phyloP scores from a whole-genome alignment of 2,797 vertebrate genomes.

The Amniataba percoides region DNA sequence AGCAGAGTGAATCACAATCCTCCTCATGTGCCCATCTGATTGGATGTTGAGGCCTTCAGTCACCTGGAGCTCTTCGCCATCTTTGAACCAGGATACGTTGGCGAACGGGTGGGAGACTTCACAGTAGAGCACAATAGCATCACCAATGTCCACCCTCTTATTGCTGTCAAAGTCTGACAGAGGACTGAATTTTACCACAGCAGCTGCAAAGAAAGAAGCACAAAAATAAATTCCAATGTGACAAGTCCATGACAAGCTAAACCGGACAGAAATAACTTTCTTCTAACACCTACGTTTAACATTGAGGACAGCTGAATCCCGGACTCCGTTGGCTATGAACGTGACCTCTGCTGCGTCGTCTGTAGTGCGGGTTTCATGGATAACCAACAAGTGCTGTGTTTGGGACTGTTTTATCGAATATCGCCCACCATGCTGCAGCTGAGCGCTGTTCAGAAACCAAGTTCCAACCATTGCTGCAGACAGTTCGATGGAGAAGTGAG shows the following conservation, averaged over 20 bases:
- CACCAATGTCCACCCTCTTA: slow-evolving; percentile 76
- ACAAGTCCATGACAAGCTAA: neutral
- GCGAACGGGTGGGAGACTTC: slow-evolving; percentile 82
- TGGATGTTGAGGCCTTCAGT: slow-evolving; percentile 79
- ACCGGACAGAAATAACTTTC: neutral
- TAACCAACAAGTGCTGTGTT: slow-evolving; percentile 84
- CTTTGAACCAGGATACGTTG: slow-evolving; percentile 83
- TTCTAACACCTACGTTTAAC: slow-evolving; percentile 82
- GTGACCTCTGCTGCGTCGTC: slow-evolving; percentile 88
- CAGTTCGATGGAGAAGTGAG: slow-evolving; percentile 88
- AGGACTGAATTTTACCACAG: slow-evolving; percentile 79
- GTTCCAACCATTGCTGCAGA: slow-evolving; percentile 87
- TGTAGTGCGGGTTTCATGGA: slow-evolving; percentile 67
- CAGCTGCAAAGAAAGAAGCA: slow-evolving; percentile 69
- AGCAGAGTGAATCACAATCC: slow-evolving; percentile 83
- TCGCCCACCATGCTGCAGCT: slow-evolving; percentile 76
- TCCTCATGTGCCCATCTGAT: slow-evolving; percentile 84
- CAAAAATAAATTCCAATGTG: neutral
- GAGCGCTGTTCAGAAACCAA: slow-evolving; percentile 91
- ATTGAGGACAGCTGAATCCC: slow-evolving; percentile 86
- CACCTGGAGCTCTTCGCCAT: slow-evolving; percentile 76
- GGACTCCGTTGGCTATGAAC: slow-evolving; percentile 88
- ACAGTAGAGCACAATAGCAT: slow-evolving; percentile 84
- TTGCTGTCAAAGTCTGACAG: slow-evolving; percentile 75
- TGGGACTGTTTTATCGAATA: slow-evolving; percentile 80